These are phyloP conservation scores for Cecropterus lyciades DNA, from an alignment of 1,140 invertebrate genomes.

Conservation along the genomic window DNA sequence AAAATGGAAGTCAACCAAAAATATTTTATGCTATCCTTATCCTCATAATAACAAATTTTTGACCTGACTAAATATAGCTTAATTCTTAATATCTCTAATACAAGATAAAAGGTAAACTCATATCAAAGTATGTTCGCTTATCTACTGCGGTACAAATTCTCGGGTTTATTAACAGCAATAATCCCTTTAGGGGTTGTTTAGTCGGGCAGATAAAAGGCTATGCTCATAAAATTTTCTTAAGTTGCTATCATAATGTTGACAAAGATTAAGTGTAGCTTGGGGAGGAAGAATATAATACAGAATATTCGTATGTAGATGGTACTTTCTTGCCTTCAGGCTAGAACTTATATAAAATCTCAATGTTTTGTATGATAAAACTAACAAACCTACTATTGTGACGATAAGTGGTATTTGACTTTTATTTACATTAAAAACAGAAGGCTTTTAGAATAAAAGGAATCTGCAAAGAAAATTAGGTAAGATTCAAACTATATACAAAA, in stretches of 20 bases:
- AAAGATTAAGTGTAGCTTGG: conserved; percentile 2
- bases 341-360: no score
- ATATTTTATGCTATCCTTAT: no score
- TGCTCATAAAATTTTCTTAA: conserved; percentile 25
- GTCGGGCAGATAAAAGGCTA: conserved; percentile 19
- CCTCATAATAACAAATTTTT: no score
- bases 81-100: background rate
- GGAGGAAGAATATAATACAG: background rate
- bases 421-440: no score
- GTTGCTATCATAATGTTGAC: conserved; percentile 20
- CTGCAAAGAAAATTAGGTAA: no score
- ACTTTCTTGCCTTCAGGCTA: background rate
- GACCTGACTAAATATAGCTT: background rate
- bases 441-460: no score
- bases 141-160: conserved; percentile 14
- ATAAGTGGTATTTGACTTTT: no score
- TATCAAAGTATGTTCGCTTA: conserved; percentile 17
- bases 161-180: conserved; percentile 22
- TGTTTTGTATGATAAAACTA: no score
- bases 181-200: conserved; percentile 22
- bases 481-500: no score
- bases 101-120: conserved; percentile 9
- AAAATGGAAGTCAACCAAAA: no score
- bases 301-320: background rate
- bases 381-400: no score